Evolutionary conservation across 1,140 invertebrate genomes (phyloP).

Genomic region (Pentalonia nigronervosa): DNA sequence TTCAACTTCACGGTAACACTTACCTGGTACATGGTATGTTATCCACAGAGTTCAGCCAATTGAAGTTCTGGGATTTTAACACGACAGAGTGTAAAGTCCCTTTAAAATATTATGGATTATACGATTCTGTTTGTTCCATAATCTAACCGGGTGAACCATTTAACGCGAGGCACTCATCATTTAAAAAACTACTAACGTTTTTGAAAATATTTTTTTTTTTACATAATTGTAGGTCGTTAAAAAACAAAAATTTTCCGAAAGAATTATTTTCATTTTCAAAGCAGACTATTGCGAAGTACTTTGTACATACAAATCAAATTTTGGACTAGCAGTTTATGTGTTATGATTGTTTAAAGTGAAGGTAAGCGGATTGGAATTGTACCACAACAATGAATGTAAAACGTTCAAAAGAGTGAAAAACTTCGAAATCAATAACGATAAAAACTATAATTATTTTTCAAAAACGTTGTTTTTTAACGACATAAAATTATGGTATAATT

Average conservation of each 20-base stretch:
- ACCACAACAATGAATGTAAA: background rate
- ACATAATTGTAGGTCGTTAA: background rate
- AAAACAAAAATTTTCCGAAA: too few species aligned
- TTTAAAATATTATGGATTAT: background rate
- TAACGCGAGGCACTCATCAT: background rate
- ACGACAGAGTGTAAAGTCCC: background rate
- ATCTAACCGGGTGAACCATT: background rate
- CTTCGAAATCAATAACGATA: too few species aligned
- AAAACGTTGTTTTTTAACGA: too few species aligned
- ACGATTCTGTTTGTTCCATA: background rate
- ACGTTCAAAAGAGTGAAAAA: too few species aligned
- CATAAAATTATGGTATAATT: too few species aligned
- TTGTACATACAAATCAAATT: background rate
- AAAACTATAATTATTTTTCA: too few species aligned
- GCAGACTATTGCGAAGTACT: background rate
- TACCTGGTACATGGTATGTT: background rate
- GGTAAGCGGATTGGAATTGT: background rate
- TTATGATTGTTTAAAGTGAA: background rate
- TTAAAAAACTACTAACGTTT: background rate
- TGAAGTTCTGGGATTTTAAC: too few species aligned
- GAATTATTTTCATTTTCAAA: too few species aligned
- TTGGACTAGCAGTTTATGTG: background rate
- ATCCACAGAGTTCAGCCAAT: too few species aligned
- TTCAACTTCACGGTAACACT: background rate
- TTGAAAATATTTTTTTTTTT: background rate